Evolutionary conservation across 2,113 vertebrate genomes (phyloP).

Genomic region (Menidia beryllina): DNA sequence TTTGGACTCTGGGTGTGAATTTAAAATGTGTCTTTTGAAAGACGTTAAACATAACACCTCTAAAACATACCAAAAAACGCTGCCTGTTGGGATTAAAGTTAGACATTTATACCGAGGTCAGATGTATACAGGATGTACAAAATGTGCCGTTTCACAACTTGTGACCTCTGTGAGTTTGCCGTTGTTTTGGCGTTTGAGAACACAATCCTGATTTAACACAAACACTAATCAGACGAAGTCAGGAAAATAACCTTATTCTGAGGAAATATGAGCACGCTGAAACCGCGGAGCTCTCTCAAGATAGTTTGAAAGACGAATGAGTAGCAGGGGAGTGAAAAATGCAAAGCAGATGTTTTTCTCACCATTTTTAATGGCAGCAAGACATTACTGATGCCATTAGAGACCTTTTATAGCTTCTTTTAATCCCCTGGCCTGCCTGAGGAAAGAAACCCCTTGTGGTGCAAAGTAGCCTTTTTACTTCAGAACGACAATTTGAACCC

Average conservation of each 20-base stretch:
- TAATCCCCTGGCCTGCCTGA: constrained; percentile 86
- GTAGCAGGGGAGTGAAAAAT: constrained; percentile 81
- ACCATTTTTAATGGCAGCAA: constrained; percentile 80
- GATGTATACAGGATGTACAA: background rate
- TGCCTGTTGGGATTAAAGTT: constrained; percentile 9
- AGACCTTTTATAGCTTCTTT: constrained; percentile 95
- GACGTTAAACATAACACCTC: constrained; percentile 9
- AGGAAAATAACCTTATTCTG: constrained; percentile 59
- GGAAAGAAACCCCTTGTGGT: constrained; percentile 94
- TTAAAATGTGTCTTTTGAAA: constrained; percentile 29
- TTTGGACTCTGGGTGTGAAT: constrained; percentile 59
- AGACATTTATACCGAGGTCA: background rate
- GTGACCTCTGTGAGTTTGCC: constrained; percentile 8
- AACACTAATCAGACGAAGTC: constrained; percentile 38
- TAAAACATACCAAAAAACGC: background rate
- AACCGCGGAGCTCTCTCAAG: constrained; percentile 59
- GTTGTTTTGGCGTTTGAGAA: constrained; percentile 40
- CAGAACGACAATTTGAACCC: constrained; percentile 93
- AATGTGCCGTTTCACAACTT: background rate
- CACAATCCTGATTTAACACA: constrained; percentile 21
- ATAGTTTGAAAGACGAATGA: constrained; percentile 80
- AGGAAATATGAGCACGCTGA: constrained; percentile 67
- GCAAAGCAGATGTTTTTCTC: constrained; percentile 85
- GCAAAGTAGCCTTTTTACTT: constrained; percentile 92
- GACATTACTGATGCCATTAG: constrained; percentile 95